Conservation (phyloP, 2,797 vertebrate species). For the Anisognathus igniventris region DNA sequence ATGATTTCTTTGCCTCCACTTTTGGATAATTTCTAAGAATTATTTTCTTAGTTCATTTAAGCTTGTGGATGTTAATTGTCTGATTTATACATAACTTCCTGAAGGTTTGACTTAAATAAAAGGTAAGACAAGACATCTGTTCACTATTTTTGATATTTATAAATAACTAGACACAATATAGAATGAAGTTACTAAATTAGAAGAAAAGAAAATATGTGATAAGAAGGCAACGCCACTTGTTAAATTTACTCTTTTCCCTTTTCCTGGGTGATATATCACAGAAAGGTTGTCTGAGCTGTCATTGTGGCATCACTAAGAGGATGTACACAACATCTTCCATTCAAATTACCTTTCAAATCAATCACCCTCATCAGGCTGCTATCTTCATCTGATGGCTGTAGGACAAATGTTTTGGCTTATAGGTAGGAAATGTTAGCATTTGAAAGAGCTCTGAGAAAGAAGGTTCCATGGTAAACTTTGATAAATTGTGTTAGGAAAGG, state of each 20-base stretch:
- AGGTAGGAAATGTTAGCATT: conserved; percentile 41
- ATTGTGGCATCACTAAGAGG: conserved; percentile 43
- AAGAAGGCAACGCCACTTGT: conserved; percentile 53
- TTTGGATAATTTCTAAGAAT: conserved; percentile 11
- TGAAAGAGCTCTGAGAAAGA: conserved; percentile 19
- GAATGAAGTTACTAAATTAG: conserved; percentile 29
- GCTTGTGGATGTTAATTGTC: neutral
- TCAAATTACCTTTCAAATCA: conserved; percentile 65
- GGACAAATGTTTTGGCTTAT: conserved; percentile 59
- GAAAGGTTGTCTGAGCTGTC: conserved; percentile 56
- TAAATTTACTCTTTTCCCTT: conserved; percentile 58
- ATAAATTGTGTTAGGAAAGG: conserved; percentile 21
- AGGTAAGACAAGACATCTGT: neutral
- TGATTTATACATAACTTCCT: neutral
- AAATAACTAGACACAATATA: neutral
- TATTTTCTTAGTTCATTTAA: neutral
- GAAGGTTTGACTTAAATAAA: neutral
- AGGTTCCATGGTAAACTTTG: conserved; percentile 15
- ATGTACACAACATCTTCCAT: conserved; percentile 57
- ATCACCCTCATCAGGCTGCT: conserved; percentile 54
- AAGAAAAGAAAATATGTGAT: conserved; percentile 36
- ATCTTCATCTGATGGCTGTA: conserved; percentile 41
- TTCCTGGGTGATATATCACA: conserved; percentile 40
- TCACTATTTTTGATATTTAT: conserved; percentile 7
- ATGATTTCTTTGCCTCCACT: neutral